Evolutionary conservation across 2,888 invertebrate genomes (phyloP), one percentile per base, ranked within the genome.

Genomic region (Agrotis clavis): DNA sequence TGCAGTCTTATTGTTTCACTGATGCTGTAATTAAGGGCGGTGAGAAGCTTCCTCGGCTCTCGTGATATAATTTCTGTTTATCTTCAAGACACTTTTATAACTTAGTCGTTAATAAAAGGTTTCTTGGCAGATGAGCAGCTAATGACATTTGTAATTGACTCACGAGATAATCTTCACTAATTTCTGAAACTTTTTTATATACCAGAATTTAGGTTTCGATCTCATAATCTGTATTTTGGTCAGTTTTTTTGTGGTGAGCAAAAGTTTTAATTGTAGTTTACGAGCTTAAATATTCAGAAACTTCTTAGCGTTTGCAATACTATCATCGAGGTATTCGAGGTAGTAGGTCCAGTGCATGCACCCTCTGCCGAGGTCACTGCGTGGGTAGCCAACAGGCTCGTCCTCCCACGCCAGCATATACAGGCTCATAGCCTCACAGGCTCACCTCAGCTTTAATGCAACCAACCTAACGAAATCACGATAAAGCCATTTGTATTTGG

Each of bases 341-440:
- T 84, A 85, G 80, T 71, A 74, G 80, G 80, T 67, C 67, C 86
- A 81, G 84, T 88, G 86, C 88, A 87, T 90, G 89, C 90, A 90
- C 90, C 88, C 89, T 81, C 84, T 87, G 79, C 80, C 84, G 88
- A 92, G 95, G 95, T 95, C 95, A 94, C 86, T 84, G 90, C 90
- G 92, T 93, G 92, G 93, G 94, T 93, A 92, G 93, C 89, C 89
- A 91, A 91, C 93, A 88, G 90, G 92, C 92, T 74, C 89, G 90
- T 90, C 91, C 94, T 91, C 95, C 95, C 92, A 95, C 95, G 92
- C 90, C 62, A 75, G 69, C 48, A 75, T 81, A 51, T 68, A 85
- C 87, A 89, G 73, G 51, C 73, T 73, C 90, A 92, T 92, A 91
- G 90, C 91, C 89, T 91, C 89, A 92, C 93, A 91, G 90, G 91